Evolutionary conservation across 2,113 vertebrate species (phyloP), one percentile per base, ranked within the genome.

Genomic region (Rhinolophus sinicus): DNA sequence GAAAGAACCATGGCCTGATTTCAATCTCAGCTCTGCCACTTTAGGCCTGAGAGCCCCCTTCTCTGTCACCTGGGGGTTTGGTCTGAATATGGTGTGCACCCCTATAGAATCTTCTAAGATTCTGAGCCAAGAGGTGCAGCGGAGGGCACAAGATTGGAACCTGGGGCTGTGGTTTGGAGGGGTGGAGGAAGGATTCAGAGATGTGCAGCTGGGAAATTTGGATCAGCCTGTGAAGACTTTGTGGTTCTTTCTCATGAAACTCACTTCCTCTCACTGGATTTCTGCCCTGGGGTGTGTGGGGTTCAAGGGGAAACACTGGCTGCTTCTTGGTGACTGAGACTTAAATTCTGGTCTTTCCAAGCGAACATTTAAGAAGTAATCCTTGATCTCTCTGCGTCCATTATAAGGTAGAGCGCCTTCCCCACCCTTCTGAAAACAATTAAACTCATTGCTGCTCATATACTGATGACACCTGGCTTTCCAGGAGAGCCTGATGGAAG

Each of bases 181-280:
- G 62, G 40, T 12, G 30, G 86, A 60, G 88, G 81, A 80, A 54
- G 65, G 50, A 67, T 15, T 72, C 65, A 0, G 67, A 76, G 86
- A 93, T 76, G 88, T 86, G 89, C 88, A 91, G 82, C 96, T 97
- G 86, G 70, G 78, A 93, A 94, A 94, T 75, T 84, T 95, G 96
- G 91, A 91, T 95, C 76, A 0, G 4, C 26, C 95, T 65, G 3
- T 3, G 84, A 86, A 96, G 97, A 73, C 44, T 95, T 56, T 75
- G 94, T 78, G 93, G 97, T 96, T 91, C 67, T 21, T 78, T 73
- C 96, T 97, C 72, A 72, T 58, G 94, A 67, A 95, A 38, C 30
- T 62, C 0, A 28, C 94, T 94, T 95, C 95, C 93, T 96, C 64
- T 78, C 40, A 0, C 58, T 96, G 96, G 88, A 91, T 95, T 88